phyloP scores from a whole-genome alignment of 2,113 vertebrate genomes.

The Oxygymnocypris stewartii region DNA sequence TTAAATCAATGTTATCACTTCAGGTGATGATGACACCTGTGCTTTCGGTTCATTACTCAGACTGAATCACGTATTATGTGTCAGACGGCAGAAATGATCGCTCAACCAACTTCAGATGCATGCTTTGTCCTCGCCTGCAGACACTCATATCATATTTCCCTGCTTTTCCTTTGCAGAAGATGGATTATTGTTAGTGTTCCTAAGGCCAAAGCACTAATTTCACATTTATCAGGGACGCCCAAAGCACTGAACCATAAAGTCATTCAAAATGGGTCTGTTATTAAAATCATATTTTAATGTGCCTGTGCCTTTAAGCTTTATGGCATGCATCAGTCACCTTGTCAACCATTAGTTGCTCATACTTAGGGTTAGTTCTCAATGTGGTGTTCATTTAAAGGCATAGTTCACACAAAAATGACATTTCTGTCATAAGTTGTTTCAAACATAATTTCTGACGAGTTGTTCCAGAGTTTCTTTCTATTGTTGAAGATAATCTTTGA shows the following conservation, averaged over 20 bases:
- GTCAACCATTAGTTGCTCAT: not conserved
- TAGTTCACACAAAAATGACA: too few relatives aligned
- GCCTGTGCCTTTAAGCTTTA: not conserved
- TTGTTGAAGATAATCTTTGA: too few relatives aligned
- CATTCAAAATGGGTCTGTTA: not conserved
- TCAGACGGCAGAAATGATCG: constrained; percentile 32
- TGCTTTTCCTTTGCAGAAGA: constrained; percentile 26
- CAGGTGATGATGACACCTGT: constrained; percentile 31
- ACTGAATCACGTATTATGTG: constrained; percentile 22
- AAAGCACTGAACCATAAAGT: not conserved
- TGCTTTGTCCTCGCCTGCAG: constrained; percentile 30
- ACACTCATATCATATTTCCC: constrained; percentile 37
- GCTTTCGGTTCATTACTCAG: constrained; percentile 41
- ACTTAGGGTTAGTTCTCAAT: not conserved
- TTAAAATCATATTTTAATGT: not conserved
- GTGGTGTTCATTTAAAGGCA: not conserved
- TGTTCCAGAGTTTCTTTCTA: too few relatives aligned
- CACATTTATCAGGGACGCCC: not conserved
- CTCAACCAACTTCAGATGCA: constrained; percentile 12
- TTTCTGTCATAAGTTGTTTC: too few relatives aligned
- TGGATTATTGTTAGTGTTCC: constrained; percentile 45
- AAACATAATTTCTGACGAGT: too few relatives aligned
- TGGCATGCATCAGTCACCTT: not conserved
- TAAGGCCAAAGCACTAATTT: constrained; percentile 21
- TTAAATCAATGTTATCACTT: constrained; percentile 33